These are phyloP conservation scores for Casuarius casuarius DNA, from an alignment of 2,113 vertebrate genomes.

Conservation along the genomic window DNA sequence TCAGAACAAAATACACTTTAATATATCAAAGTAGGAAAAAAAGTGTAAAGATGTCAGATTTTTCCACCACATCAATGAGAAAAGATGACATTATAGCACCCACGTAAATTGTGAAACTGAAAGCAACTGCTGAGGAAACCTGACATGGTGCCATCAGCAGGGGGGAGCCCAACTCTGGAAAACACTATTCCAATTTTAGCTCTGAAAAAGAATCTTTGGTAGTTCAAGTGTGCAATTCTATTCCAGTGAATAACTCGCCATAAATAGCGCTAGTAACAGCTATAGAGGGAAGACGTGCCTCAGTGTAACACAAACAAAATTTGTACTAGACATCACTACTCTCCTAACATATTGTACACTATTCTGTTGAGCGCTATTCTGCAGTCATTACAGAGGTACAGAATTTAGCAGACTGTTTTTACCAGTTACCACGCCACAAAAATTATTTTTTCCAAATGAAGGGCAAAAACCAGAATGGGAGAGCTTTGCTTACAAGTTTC, in stretches of 20 bases:
- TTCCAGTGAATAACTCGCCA: constrained; percentile 41
- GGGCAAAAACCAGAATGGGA: background rate
- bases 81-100: constrained; percentile 46
- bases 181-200: constrained; percentile 71
- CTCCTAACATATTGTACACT: background rate
- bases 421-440: background rate
- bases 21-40: constrained; percentile 40
- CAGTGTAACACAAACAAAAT: background rate
- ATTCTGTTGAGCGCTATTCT: background rate
- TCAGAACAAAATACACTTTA: constrained; percentile 47
- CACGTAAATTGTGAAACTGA: constrained; percentile 60
- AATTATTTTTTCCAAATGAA: background rate
- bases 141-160: constrained; percentile 51
- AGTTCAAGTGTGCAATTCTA: constrained; percentile 59
- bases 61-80: constrained; percentile 50
- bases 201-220: constrained; percentile 39
- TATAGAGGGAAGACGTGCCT: background rate
- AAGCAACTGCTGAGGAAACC: constrained; percentile 58
- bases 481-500: background rate
- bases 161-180: constrained; percentile 49
- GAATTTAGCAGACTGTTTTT: background rate
- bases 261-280: constrained; percentile 44
- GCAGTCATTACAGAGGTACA: background rate
- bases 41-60: constrained; percentile 44
- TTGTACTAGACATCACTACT: background rate